These are phyloP conservation scores for Argyra leucocephala DNA, from an alignment of 2,888 invertebrate species.

Conservation along the genomic window DNA sequence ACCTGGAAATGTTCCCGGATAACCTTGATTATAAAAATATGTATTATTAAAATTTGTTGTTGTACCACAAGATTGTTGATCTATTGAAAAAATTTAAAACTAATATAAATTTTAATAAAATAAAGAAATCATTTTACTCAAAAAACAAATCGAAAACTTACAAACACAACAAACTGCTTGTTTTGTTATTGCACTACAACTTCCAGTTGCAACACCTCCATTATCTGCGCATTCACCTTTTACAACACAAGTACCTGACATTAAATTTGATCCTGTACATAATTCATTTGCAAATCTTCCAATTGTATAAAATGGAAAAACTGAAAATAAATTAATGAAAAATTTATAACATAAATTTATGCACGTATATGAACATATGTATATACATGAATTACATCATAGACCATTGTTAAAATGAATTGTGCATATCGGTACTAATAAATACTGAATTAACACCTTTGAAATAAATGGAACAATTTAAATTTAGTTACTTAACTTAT, in stretches of 20 bases:
- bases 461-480: too few relatives aligned
- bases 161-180: slow-evolving; percentile 76
- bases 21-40: slow-evolving; percentile 70
- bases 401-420: background rate
- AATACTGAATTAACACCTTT: background rate
- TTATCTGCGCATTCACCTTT: slow-evolving; percentile 61
- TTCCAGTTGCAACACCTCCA: slow-evolving; percentile 61
- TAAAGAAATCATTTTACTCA: background rate
- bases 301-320: slow-evolving; percentile 62
- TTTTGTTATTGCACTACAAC: slow-evolving; percentile 55
- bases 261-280: slow-evolving; percentile 55
- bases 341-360: background rate
- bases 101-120: background rate
- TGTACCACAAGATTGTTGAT: slow-evolving; percentile 61
- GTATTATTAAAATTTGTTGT: slow-evolving; percentile 68
- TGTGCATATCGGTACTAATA: background rate
- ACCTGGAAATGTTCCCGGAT: slow-evolving; percentile 60
- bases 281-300: slow-evolving; percentile 67
- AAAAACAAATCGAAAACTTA: slow-evolving; percentile 43
- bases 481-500: too few relatives aligned
- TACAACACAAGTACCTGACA: slow-evolving; percentile 70
- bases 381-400: too few relatives aligned
- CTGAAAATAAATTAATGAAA: slow-evolving; percentile 38
- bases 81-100: slow-evolving; percentile 41
- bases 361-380: too few relatives aligned